phyloP scores from a whole-genome alignment of 2,113 vertebrate genomes.

The Amphilophus citrinellus region DNA sequence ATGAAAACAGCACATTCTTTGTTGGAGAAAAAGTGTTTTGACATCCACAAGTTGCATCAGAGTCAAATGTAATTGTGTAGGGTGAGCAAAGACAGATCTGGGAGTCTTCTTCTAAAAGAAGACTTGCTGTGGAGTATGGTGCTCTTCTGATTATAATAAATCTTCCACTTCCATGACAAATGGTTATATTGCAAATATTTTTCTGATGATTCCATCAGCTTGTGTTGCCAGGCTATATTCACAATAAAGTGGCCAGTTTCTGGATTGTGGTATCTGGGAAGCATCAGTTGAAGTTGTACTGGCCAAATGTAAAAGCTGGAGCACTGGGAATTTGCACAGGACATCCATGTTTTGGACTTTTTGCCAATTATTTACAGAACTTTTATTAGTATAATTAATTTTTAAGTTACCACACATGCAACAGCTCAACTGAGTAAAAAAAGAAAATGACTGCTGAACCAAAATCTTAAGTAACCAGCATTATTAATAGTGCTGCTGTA shows the following conservation, averaged over 20 bases:
- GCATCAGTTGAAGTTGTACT: slow-evolving; percentile 10
- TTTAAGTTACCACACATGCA: background rate
- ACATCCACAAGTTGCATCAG: background rate
- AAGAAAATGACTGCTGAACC: background rate
- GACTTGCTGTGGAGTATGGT: background rate
- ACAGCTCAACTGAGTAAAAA: background rate
- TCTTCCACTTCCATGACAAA: background rate
- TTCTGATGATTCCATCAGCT: background rate
- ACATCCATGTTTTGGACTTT: rapidly evolving
- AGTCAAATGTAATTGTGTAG: background rate
- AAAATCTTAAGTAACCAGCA: background rate
- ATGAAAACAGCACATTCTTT: slow-evolving; percentile 11
- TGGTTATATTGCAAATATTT: slow-evolving; percentile 7
- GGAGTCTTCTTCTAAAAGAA: background rate
- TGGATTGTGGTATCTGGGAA: slow-evolving; percentile 16
- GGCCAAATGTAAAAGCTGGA: background rate
- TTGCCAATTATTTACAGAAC: background rate
- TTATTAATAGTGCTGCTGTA: background rate
- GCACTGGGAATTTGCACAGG: background rate
- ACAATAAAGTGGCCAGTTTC: background rate
- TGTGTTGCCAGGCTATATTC: slow-evolving; percentile 4
- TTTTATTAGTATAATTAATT: background rate
- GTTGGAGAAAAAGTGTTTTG: slow-evolving; percentile 23
- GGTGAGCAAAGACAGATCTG: slow-evolving; percentile 42
- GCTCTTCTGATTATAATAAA: slow-evolving; percentile 27